phyloP scores from a whole-genome alignment of 1,140 invertebrate species.

The Bombus balteatus region DNA sequence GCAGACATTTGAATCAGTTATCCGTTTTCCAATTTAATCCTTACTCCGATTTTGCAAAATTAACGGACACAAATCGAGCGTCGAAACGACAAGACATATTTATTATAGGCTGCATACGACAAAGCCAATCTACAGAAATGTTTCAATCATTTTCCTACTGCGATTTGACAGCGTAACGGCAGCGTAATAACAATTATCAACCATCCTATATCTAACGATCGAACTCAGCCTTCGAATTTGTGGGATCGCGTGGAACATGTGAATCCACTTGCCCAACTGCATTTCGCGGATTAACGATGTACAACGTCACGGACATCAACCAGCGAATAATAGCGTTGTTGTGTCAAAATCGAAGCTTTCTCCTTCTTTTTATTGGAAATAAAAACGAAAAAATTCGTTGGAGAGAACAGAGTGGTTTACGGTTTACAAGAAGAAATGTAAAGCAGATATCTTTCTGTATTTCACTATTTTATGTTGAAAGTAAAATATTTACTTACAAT shows the following conservation, averaged over 20 bases:
- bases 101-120: background rate
- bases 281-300: constrained; percentile 26
- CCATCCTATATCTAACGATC: background rate
- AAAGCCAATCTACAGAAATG: constrained; percentile 2
- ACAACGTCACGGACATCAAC: background rate
- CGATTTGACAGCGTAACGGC: background rate
- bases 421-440: background rate
- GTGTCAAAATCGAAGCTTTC: background rate
- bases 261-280: constrained; percentile 28
- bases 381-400: no score
- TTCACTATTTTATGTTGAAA: background rate
- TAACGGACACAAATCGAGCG: background rate
- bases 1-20: background rate
- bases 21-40: background rate
- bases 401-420: no score
- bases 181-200: constrained; percentile 22
- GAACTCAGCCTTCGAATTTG: background rate
- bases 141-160: constrained; percentile 17
- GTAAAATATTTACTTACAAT: background rate
- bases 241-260: constrained; percentile 46
- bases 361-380: background rate
- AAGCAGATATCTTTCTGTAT: background rate
- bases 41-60: background rate
- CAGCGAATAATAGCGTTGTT: background rate
- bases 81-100: background rate